Evolutionary conservation across 2,113 vertebrate genomes (phyloP).

Genomic region (Dipodomys stephensi): DNA sequence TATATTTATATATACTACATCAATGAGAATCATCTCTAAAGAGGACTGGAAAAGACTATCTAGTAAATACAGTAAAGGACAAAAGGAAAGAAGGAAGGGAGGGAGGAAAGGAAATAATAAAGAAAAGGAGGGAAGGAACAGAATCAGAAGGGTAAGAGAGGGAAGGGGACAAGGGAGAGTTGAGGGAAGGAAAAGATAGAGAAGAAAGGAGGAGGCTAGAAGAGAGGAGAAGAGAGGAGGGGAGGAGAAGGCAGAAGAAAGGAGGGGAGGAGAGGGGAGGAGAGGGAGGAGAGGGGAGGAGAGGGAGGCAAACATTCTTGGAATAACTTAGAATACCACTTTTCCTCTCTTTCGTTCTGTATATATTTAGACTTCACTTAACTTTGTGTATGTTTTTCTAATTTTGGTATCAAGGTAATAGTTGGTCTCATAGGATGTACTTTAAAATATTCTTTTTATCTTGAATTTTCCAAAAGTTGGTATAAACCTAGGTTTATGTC

Average conservation of each 20-base stretch:
- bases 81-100: accelerated
- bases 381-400: background rate
- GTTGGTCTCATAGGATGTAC: too few relatives aligned
- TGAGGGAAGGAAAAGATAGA: too few relatives aligned
- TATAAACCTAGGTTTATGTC: background rate
- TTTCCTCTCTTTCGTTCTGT: background rate
- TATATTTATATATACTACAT: background rate
- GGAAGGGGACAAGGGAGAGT: too few relatives aligned
- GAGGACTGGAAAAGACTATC: too few relatives aligned
- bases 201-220: too few relatives aligned
- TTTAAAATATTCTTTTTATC: accelerated
- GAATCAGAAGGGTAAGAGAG: too few relatives aligned
- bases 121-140: background rate
- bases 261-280: background rate
- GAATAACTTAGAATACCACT: background rate
- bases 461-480: background rate
- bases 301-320: background rate
- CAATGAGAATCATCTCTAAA: background rate
- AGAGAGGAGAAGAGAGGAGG: too few relatives aligned
- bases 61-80: background rate
- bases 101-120: background rate
- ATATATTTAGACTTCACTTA: background rate
- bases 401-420: background rate
- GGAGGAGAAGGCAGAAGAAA: background rate
- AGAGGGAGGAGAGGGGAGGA: accelerated